Evolutionary conservation across 2,797 vertebrate species (phyloP), one percentile per base, ranked within the genome.

Genomic region (Brotula barbata): DNA sequence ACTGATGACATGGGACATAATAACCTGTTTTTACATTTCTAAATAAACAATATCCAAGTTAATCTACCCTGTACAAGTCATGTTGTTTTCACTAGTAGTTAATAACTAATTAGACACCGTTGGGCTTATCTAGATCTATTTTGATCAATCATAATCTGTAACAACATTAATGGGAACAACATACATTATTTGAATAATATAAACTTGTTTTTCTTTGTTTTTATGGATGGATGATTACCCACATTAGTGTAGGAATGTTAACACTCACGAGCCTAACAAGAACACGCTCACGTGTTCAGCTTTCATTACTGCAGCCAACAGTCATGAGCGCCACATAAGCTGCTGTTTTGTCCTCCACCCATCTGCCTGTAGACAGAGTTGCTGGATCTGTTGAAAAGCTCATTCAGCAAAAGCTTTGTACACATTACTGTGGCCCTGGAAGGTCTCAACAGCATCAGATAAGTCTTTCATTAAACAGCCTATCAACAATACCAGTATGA

Each of bases 351-450:
- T 17, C 31, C 2, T 11, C 28, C 16, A 22, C 36, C 16, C 7
- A 51, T 61, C 41, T 58, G 42, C 21, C 22, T 15, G 46, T 28
- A 33, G 41, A 46, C 37, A 15, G 15, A 31, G 5, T 25, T 37
- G 28, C 28, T 17, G 17, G 10, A 43, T 43, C 9, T 11, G 19
- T 43, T 17, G 21, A 21, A 44, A 22, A 14, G 3, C 20, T 22
- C 5, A 14, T 21, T 44, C 42, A 44, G 42, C 42, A 44, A 17
- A 44, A 44, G 21, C 12, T 12, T 22, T 21, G 10, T 44, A 7
- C 42, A 4, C 40, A 1, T 6, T 41, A 21, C 8, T 19, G 21
- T 43, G 41, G 17, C 41, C 41, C 41, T 43, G 19, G 21, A 20
- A 19, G 15, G 37, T 39, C 37, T 11, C 6, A 39, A 39, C 14